Conservation (phyloP, 1,140 invertebrate species). For the Chelonus insularis region DNA sequence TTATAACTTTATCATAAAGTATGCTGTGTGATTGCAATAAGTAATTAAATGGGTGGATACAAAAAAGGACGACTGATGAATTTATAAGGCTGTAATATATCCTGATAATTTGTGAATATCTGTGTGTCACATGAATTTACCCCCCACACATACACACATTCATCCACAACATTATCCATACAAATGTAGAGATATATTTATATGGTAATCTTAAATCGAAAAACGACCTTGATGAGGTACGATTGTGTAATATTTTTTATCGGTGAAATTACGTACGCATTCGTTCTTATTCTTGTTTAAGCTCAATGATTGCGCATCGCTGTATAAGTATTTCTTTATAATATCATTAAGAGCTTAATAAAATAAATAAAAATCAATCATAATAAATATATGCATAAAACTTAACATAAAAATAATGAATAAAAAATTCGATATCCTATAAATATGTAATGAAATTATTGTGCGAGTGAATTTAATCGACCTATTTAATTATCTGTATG, state of each 20-base stretch:
- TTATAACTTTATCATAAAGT: too few relatives aligned
- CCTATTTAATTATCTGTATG: slow-evolving; percentile 11
- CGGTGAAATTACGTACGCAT: slow-evolving; percentile 47
- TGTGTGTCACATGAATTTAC: too few relatives aligned
- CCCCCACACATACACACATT: neutral
- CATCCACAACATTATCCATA: neutral
- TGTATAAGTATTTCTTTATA: too few relatives aligned
- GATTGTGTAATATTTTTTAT: slow-evolving; percentile 56
- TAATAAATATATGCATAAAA: neutral
- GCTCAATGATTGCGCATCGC: too few relatives aligned
- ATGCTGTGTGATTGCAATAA: too few relatives aligned
- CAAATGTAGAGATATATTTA: neutral
- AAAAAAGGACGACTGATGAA: too few relatives aligned
- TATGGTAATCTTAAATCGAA: slow-evolving; percentile 5
- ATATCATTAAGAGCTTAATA: too few relatives aligned
- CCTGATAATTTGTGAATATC: too few relatives aligned
- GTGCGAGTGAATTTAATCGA: neutral
- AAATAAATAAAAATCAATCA: too few relatives aligned
- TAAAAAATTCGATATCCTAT: neutral
- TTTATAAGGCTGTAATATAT: too few relatives aligned
- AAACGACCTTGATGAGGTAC: slow-evolving; percentile 50
- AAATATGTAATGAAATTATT: neutral
- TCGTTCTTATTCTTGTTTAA: slow-evolving; percentile 8
- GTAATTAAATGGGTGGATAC: too few relatives aligned
- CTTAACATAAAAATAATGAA: neutral